phyloP scores from a whole-genome alignment of 1,140 invertebrate genomes.

The Drosophila nikananu region DNA sequence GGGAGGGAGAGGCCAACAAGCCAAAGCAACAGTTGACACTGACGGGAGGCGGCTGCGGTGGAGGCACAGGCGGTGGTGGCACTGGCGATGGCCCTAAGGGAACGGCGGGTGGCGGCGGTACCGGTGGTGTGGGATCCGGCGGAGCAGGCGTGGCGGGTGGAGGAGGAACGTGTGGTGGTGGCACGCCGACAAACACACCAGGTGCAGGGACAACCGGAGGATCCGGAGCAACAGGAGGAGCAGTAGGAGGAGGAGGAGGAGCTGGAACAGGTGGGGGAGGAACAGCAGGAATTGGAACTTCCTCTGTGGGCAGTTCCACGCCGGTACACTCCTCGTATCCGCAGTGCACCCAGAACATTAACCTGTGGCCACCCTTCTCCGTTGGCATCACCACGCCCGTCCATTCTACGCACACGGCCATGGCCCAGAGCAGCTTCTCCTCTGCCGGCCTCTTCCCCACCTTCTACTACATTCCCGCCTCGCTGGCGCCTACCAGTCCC shows the following conservation, averaged over 20 bases:
- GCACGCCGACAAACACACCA: neutral
- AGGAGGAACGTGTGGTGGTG: slow-evolving; percentile 3
- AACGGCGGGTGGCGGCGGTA: neutral
- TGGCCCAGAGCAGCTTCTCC: slow-evolving; percentile 74
- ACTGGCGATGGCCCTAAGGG: neutral
- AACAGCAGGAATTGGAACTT: neutral
- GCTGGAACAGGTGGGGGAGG: neutral
- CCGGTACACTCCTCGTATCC: slow-evolving; percentile 17
- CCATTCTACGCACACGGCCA: slow-evolving; percentile 79
- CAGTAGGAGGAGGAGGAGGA: neutral
- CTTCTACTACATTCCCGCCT: slow-evolving; percentile 88
- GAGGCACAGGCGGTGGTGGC: neutral
- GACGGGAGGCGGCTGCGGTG: neutral
- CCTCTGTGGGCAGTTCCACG: slow-evolving; percentile 21
- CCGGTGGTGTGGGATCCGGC: slow-evolving; percentile 10
- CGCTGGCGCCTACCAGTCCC: slow-evolving; percentile 37
- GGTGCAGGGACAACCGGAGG: slow-evolving; percentile 4
- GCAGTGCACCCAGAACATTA: slow-evolving; percentile 80
- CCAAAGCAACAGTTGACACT: slow-evolving; percentile 86
- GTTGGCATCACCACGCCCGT: slow-evolving; percentile 86
- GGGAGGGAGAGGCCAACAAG: slow-evolving; percentile 87
- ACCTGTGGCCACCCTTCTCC: slow-evolving; percentile 88
- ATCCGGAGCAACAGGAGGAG: neutral
- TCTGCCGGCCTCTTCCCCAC: slow-evolving; percentile 73
- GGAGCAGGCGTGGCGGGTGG: slow-evolving; percentile 22